These are phyloP conservation scores for Hydrochoerus hydrochaeris DNA, from an alignment of 2,113 vertebrate genomes.

Conservation along the genomic window DNA sequence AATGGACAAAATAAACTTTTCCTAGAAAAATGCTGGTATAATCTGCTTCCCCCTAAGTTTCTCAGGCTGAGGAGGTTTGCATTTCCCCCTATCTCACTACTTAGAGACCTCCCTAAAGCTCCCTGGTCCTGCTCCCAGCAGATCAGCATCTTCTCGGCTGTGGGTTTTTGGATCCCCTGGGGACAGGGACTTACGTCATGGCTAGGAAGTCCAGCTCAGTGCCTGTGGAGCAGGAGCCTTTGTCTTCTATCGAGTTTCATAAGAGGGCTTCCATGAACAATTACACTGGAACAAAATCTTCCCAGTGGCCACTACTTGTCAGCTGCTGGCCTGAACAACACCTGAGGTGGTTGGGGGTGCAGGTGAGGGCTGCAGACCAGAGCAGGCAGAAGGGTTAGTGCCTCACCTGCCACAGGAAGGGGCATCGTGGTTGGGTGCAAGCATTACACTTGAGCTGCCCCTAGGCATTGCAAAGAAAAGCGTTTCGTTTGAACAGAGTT, in stretches of 20 bases:
- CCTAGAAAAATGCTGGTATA: neutral
- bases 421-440: neutral
- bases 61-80: neutral
- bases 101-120: neutral
- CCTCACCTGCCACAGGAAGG: neutral
- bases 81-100: neutral
- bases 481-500: neutral
- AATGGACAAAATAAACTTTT: neutral
- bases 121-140: neutral
- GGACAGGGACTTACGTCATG: fast-evolving
- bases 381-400: fast-evolving
- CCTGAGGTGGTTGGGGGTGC: neutral
- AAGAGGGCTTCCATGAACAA: fast-evolving
- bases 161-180: neutral
- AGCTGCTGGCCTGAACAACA: neutral
- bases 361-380: neutral
- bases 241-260: fast-evolving
- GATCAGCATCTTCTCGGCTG: neutral
- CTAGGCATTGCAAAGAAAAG: neutral
- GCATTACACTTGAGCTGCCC: neutral
- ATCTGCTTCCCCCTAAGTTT: neutral
- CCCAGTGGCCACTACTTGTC: neutral
- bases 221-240: neutral
- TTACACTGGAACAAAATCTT: neutral
- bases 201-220: neutral